Evolutionary conservation across 2,113 vertebrate genomes (phyloP), one percentile per base, ranked within the genome.

Genomic region (Grus americana): DNA sequence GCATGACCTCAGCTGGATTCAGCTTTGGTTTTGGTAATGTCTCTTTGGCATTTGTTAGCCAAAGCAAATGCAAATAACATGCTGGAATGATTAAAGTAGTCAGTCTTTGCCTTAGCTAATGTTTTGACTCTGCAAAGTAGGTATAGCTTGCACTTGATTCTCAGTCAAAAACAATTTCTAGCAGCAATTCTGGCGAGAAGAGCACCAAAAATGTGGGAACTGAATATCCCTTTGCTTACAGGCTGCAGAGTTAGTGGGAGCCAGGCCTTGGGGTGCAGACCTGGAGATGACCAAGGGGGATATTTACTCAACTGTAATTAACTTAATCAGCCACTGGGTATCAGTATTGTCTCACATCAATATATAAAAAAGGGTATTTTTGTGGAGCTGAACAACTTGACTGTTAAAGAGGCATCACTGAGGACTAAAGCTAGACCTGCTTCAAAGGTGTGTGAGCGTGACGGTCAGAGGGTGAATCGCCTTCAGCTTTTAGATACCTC

Each of bases 281-380:
- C 66, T 89, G 58, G 67, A 73, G 84, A 9, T 82, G 86, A 50
- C 87, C 89, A 12, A 88, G 87, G 94, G 92, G 92, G 89, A 70
- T 93, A 50, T 93, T 96, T 91, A 92, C 80, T 79, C 86, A 85
- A 96, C 89, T 97, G 97, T 97, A 97, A 97, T 97, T 97, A 97
- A 95, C 97, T 97, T 97, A 95, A 96, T 97, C 96, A 97, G 78
- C 95, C 97, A 97, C 96, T 97, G 96, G 97, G 96, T 97, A 97
- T 97, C 97, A 97, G 84, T 97, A 87, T 97, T 97, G 97, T 97
- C 81, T 96, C 96, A 97, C 92, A 90, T 85, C 94, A 90, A 90
- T 95, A 58, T 46, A 76, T 67, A 14, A 72, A 85, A 93, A 89
- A 79, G 12, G 26, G 24, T 47, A 52, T 88, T 92, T 96, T 93